Evolutionary conservation across 1,140 invertebrate species (phyloP), one percentile per base, ranked within the genome.

Genomic region (Lucilia cuprina): DNA sequence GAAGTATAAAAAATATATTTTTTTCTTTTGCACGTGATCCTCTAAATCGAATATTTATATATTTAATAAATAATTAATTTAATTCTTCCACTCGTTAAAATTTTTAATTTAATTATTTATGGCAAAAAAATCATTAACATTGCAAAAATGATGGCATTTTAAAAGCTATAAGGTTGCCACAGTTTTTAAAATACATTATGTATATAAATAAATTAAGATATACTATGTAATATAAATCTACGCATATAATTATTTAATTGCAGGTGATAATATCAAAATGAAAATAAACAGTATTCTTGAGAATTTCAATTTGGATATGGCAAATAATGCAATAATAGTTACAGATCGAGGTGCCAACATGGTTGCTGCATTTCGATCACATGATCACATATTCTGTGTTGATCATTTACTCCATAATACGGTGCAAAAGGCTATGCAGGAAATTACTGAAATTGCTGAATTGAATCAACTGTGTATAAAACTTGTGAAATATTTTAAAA

Each of bases 321-420:
- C 83, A 25, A 41, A 84, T 74, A 84, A 84, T 34, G 35, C 85
- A n/a, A 30, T 84, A 30, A 84, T 86, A 14, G 84, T 86, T 25
- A 86, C 85, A 0, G 84, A 86, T 82, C 41, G 83, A 65, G 85
- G 60, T 19, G 82, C 84, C 0, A 86, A 84, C 17, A 86, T 85
- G 80, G 78, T 80, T 19, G 47, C 7, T 50, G 83, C 84, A 19
- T 86, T 84, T 74, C 21, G n/a, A 21, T 49, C 82, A 50, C 82
- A 55, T 17, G 49, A 84, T 10, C 34, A 85, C 65, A 84, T 85
- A 78, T n/a, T 84, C 41, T 85, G 84, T 80, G 25, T 84, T 17
- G 83, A 84, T 47, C 82, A 30, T 30, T 30, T 84, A 14, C 35
- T 86, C 0, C 74, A 85, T 74, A 86, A 86, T 70, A 49, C 74